A percentile compares a stretch with the other conserved stretches of the same genome.
phyloP scores from a whole-genome alignment of 2,113 vertebrate genomes.

The Callithrix jacchus region DNA sequence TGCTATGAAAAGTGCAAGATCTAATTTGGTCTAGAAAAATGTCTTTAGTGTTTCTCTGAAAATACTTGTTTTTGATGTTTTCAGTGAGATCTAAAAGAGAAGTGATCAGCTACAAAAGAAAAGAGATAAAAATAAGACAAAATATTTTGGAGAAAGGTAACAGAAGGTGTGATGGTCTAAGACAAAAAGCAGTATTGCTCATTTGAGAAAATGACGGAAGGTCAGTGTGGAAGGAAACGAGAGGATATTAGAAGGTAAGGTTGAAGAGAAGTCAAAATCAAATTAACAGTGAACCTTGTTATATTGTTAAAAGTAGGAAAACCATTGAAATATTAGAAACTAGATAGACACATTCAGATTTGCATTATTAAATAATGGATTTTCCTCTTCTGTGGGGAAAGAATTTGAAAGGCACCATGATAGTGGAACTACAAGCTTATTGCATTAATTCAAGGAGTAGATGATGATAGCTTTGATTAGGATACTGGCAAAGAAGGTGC shows the following conservation, averaged over 20 bases:
- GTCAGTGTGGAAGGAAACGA: not conserved
- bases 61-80: not conserved
- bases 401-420: not conserved
- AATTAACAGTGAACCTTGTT: not conserved
- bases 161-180: not conserved
- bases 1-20: not conserved
- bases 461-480: not conserved
- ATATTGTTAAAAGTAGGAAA: not conserved
- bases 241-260: not conserved
- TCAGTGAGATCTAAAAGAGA: not conserved
- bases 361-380: not conserved
- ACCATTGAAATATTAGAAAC: not conserved
- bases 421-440: not conserved
- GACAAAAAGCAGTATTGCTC: not conserved
- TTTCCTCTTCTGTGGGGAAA: not conserved
- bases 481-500: conserved; percentile 14
- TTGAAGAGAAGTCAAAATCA: not conserved
- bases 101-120: not conserved
- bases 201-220: not conserved
- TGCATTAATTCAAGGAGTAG: not conserved
- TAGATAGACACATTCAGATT: not conserved
- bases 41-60: not conserved
- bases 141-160: not conserved
- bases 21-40: not conserved
- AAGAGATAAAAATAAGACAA: not conserved